Evolutionary conservation across 2,797 vertebrate species (phyloP).

Genomic region (Alca torda): DNA sequence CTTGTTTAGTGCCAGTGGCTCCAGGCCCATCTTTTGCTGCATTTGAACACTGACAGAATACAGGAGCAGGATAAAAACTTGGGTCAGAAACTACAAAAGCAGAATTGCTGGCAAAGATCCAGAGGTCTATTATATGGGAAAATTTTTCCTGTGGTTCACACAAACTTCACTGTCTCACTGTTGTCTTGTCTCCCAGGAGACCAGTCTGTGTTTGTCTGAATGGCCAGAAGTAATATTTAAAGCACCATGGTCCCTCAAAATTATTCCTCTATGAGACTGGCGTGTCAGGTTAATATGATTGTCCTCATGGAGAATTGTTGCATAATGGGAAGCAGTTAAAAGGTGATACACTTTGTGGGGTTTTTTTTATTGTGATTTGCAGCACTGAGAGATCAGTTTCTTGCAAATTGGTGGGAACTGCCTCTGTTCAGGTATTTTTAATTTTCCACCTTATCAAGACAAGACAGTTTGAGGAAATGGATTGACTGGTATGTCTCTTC

Average conservation of each 20-base stretch:
- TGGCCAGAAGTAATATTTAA: neutral
- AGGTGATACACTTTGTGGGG: neutral
- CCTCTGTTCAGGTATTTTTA: neutral
- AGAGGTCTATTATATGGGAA: neutral
- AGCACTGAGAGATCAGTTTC: neutral
- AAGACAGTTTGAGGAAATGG: neutral
- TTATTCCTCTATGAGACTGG: neutral
- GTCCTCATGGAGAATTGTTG: neutral
- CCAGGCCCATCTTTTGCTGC: neutral
- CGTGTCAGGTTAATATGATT: neutral
- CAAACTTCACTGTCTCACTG: neutral
- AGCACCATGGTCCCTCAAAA: neutral
- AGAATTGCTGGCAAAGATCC: conserved; percentile 5
- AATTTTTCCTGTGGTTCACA: neutral
- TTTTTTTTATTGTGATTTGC: neutral
- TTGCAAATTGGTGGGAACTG: neutral
- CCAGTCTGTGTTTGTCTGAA: neutral
- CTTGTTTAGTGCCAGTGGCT: neutral
- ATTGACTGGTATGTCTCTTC: neutral
- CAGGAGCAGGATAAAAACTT: neutral
- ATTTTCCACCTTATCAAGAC: neutral
- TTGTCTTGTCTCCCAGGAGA: neutral
- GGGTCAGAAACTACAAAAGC: neutral
- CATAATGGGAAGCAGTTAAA: neutral
- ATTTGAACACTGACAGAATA: neutral